Base-by-base conservation (phyloP, 1,140 invertebrate species). In the Pantala flavescens region DNA sequence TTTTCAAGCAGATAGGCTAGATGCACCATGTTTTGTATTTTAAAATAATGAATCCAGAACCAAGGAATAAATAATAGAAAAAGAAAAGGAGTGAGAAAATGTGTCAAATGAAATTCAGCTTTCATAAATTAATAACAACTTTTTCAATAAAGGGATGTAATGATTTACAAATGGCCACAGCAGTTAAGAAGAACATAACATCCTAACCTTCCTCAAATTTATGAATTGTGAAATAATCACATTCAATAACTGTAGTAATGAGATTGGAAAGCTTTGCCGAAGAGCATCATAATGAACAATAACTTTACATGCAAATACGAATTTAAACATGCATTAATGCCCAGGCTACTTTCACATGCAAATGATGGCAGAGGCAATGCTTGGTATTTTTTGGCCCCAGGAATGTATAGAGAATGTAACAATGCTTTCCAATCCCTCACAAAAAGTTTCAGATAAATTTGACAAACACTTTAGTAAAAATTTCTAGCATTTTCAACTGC, bases 401-500 rank as follows among this genome's bases (percentile, higher is more conserved):
- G 49, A 63, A 63, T 63, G 49, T 63, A 24, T 19, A 42, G n/a
- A 23, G 2, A 24, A 42, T 72, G 71, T 42, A 2, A 72, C 71
- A 72, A 24, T 72, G 28, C 36, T 72, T 72, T 42, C 71, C 71
- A 72, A 72, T 24, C 71, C 23, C 36, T 24, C 71, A 72, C 23
- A 24, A 42, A 72, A 42, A 72, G 23, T 72, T 72, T 10, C 36
- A 72, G 23, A 23, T 63, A 21, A 63, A 63, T 16, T 7, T 63
- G n/a, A 63, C 49, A 63, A 63, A 63, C 49, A 63, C n/a, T 63
- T 63, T 16, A 63, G n/a, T 63, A 63, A 63, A 63, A 63, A 19
- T 63, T 63, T 63, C 49, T 63, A 63, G 49, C 49, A 63, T 63
- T 7, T 21, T 63, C 16, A 63, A 63, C 49, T 63, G 49, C n/a